These are phyloP conservation scores for Diphyllodes magnificus DNA, from an alignment of 2,113 vertebrate species.

Conservation along the genomic window DNA sequence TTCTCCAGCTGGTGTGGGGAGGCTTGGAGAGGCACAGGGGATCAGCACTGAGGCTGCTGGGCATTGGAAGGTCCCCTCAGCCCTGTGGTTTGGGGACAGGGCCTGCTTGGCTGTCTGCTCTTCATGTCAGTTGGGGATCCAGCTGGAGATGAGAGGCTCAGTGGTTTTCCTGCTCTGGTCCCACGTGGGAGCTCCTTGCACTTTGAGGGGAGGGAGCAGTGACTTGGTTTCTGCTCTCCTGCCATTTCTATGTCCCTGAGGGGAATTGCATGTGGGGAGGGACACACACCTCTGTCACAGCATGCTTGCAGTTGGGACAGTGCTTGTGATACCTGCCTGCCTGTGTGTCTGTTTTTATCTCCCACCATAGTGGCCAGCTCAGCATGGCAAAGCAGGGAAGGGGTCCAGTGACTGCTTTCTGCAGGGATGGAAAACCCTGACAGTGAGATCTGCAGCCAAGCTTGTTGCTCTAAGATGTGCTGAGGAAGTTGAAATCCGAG, in stretches of 20 bases:
- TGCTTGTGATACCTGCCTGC: neutral
- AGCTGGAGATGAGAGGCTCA: neutral
- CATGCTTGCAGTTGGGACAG: neutral
- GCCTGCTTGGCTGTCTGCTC: neutral
- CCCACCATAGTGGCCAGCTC: neutral
- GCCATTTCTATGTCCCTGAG: neutral
- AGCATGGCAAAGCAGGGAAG: neutral
- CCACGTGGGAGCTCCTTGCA: neutral
- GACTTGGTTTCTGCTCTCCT: neutral
- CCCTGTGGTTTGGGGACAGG: neutral
- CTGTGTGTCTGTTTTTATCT: slow-evolving; percentile 31
- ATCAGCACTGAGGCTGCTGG: neutral
- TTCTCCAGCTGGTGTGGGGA: slow-evolving; percentile 41
- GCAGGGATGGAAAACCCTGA: neutral
- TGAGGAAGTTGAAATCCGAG: neutral
- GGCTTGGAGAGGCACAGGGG: slow-evolving; percentile 15
- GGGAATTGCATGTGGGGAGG: neutral
- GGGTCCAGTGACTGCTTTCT: neutral
- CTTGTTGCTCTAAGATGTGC: neutral
- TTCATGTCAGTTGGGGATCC: neutral
- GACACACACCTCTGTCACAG: neutral
- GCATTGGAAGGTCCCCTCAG: neutral
- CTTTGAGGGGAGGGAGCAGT: neutral
- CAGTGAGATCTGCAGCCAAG: neutral
- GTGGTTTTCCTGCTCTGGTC: neutral